These are phyloP conservation scores for Dysmachus trigonus DNA, from an alignment of 2,888 invertebrate species.

Conservation along the genomic window DNA sequence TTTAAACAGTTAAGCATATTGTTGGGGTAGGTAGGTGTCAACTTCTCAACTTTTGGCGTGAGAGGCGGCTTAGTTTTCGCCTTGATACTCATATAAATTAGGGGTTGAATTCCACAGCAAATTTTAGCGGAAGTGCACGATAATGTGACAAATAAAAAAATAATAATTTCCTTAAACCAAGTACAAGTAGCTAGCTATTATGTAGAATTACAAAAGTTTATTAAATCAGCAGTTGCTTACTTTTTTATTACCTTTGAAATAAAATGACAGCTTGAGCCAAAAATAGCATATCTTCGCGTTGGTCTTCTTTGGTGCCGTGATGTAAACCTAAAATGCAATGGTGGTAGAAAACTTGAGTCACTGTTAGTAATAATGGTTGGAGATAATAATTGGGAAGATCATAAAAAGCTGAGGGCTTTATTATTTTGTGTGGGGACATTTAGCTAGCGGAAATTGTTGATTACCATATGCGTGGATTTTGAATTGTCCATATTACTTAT, in stretches of 20 bases:
- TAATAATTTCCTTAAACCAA: not conserved
- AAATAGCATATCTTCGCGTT: not conserved
- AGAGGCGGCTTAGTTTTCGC: not conserved
- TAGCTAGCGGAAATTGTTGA: not conserved
- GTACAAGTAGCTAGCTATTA: not conserved
- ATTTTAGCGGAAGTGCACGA: not conserved
- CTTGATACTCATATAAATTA: not conserved
- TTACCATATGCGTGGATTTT: not conserved
- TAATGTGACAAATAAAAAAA: not conserved
- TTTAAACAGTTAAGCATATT: not conserved
- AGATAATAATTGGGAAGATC: not conserved
- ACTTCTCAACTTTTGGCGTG: not conserved
- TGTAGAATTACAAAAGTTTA: not conserved
- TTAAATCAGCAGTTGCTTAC: not conserved
- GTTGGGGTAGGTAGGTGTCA: not conserved
- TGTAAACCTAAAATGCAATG: not conserved
- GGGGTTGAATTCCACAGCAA: not conserved
- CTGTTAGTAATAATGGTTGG: not conserved
- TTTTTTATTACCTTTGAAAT: not conserved
- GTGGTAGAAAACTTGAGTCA: not conserved
- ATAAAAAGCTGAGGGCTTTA: not conserved
- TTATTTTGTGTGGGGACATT: not conserved
- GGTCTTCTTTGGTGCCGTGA: not conserved
- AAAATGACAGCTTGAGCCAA: not conserved
- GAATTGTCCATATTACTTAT: not conserved